phyloP scores from a whole-genome alignment of 2,888 invertebrate genomes.

The Maniola hyperantus region DNA sequence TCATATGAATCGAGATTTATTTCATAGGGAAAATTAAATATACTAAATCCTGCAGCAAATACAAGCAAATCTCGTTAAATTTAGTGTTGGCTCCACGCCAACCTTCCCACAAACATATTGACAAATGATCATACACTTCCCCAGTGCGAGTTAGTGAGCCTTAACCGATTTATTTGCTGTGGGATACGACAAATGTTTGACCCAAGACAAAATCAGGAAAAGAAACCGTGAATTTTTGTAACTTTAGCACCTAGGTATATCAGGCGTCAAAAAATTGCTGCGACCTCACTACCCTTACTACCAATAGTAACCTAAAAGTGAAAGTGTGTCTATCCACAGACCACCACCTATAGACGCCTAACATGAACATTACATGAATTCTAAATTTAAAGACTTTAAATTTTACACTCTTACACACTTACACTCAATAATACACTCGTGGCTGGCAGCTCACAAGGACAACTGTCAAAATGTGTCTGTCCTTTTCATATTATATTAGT shows the following conservation, averaged over 20 bases:
- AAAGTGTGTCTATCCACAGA: too few relatives aligned
- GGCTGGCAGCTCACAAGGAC: too few relatives aligned
- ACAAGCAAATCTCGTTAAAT: slow-evolving; percentile 18
- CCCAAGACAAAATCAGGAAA: neutral
- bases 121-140: slow-evolving; percentile 20
- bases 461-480: too few relatives aligned
- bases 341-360: too few relatives aligned
- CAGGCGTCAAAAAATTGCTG: too few relatives aligned
- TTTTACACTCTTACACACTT: too few relatives aligned
- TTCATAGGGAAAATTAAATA: slow-evolving; percentile 8
- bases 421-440: too few relatives aligned
- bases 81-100: slow-evolving; percentile 16
- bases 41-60: slow-evolving; percentile 5
- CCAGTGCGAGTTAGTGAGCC: slow-evolving; percentile 18
- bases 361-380: too few relatives aligned
- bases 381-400: too few relatives aligned
- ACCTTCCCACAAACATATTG: slow-evolving; percentile 15
- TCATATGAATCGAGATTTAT: neutral
- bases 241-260: neutral
- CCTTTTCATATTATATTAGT: too few relatives aligned
- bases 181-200: neutral
- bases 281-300: too few relatives aligned
- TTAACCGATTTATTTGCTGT: slow-evolving; percentile 12
- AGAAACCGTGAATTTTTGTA: neutral
- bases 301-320: too few relatives aligned